Base-by-base conservation (phyloP, 2,113 vertebrate genomes). In the Lycaon pictus region DNA sequence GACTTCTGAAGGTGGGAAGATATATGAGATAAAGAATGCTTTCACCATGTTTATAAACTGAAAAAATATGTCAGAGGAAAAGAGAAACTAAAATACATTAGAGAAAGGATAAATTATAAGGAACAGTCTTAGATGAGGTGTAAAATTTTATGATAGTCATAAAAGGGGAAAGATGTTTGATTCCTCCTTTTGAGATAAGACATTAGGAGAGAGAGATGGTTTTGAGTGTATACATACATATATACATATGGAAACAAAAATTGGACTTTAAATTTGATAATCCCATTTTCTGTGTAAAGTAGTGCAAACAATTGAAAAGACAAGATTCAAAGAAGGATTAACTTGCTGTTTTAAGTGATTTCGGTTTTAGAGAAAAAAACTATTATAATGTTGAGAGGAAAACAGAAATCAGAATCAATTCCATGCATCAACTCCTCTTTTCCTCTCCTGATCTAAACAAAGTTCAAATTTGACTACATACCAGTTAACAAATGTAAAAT, bases 391-490 rank as follows among this genome's bases (percentile, higher is more conserved):
- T 81, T 94, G 63, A 74, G 12, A 74, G 7, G 17, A 55, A 92
- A 93, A 76, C 7, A 91, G 81, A 55, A 92, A 93, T 71, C 7
- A 91, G 81, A 72, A 93, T 93, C 29, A 72, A 74, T 92, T 92
- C 32, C 81, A 17, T 19, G 35, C 62, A 79, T 65, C 58, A 32
- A 51, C 77, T 62, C 5, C 43, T 88, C 22, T 80, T 55, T 5
- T 84, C n/a, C 53, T 60, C 3, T 80, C 6, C 62, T 67, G 8
- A 22, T n/a, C 35, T 71, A 25, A 79, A 72, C 32, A 51, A 96
- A 92, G 60, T 84, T 92, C 53, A 96, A 77, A 60, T 96, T 76
- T 93, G 58, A 93, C 82, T 85, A 82, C 11, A 16, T 63, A 60
- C 76, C 27, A 84, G 32, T 20, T 93, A 53, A 84, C n/a, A 94